These are phyloP conservation scores for Scomber scombrus DNA, from an alignment of 2,113 vertebrate species.

Conservation along the genomic window DNA sequence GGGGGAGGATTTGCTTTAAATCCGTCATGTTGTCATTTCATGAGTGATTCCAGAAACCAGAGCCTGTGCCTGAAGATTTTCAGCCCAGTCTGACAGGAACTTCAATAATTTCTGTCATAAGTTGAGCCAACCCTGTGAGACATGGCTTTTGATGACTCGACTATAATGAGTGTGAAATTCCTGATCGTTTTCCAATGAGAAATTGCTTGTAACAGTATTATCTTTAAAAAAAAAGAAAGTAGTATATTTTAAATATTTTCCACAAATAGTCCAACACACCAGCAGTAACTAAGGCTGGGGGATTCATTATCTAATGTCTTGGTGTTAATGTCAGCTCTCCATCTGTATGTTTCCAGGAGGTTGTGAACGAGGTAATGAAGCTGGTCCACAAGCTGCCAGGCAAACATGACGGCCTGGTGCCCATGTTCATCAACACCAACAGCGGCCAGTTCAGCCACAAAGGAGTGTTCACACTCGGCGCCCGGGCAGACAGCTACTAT, in stretches of 20 bases:
- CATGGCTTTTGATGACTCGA: slow-evolving; percentile 22
- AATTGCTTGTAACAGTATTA: slow-evolving; percentile 2
- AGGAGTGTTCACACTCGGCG: slow-evolving; percentile 93
- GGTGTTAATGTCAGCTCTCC: neutral
- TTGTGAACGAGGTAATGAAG: slow-evolving; percentile 90
- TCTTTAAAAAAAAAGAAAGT: no score
- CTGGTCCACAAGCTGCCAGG: slow-evolving; percentile 91
- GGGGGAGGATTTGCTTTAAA: slow-evolving; percentile 22
- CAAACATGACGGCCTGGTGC: slow-evolving; percentile 96
- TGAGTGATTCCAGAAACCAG: slow-evolving; percentile 23
- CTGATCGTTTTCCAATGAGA: slow-evolving; percentile 18
- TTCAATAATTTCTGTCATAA: slow-evolving; percentile 30
- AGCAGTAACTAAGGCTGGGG: neutral
- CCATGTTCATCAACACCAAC: slow-evolving; percentile 99
- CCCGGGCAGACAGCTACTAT: slow-evolving; percentile 98
- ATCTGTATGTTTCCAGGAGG: slow-evolving; percentile 81
- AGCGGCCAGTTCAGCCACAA: slow-evolving; percentile 94
- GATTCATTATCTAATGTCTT: neutral
- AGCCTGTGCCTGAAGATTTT: slow-evolving; percentile 8
- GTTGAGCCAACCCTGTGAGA: slow-evolving; percentile 2
- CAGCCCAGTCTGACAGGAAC: slow-evolving; percentile 8
- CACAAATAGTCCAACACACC: neutral
- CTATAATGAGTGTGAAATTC: slow-evolving; percentile 37
- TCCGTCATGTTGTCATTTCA: slow-evolving; percentile 46
- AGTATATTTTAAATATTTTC: neutral